Conservation (phyloP, 1,140 invertebrate genomes). For the Goniozus legneri region DNA sequence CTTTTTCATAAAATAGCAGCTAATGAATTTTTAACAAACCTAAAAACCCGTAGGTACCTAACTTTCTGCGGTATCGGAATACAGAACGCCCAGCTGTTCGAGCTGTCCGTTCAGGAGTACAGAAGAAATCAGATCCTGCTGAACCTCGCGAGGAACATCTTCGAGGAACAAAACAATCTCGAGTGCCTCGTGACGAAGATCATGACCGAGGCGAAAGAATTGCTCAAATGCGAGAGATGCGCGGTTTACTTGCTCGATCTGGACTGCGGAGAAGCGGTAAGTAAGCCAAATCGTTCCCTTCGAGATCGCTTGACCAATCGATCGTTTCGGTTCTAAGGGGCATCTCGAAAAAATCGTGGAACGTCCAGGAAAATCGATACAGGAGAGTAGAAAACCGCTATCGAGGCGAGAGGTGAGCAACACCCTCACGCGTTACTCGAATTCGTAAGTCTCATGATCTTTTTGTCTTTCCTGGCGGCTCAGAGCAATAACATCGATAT, state of each 20-base stretch:
- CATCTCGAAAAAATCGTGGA: constrained; percentile 80
- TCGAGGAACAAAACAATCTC: constrained; percentile 76
- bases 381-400: constrained; percentile 60
- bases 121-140: constrained; percentile 78
- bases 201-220: constrained; percentile 90
- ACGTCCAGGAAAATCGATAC: constrained; percentile 61
- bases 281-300: constrained; percentile 37
- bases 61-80: constrained; percentile 97
- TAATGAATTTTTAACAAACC: too few species aligned
- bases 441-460: constrained; percentile 25
- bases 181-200: constrained; percentile 93
- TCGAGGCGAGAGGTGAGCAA: constrained; percentile 62
- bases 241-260: constrained; percentile 85
- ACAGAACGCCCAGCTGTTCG: constrained; percentile 95
- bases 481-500: constrained; percentile 69
- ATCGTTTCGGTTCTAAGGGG: too few species aligned
- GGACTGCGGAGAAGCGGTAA: constrained; percentile 81
- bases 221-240: constrained; percentile 89
- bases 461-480: constrained; percentile 31
- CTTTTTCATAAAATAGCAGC: too few species aligned
- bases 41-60: constrained; percentile 68
- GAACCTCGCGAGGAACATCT: constrained; percentile 49
- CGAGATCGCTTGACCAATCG: too few species aligned
- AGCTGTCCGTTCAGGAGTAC: constrained; percentile 90
- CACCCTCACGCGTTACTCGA: constrained; percentile 23